Base-by-base conservation (phyloP, 2,797 vertebrate genomes). In the Morelia viridis region DNA sequence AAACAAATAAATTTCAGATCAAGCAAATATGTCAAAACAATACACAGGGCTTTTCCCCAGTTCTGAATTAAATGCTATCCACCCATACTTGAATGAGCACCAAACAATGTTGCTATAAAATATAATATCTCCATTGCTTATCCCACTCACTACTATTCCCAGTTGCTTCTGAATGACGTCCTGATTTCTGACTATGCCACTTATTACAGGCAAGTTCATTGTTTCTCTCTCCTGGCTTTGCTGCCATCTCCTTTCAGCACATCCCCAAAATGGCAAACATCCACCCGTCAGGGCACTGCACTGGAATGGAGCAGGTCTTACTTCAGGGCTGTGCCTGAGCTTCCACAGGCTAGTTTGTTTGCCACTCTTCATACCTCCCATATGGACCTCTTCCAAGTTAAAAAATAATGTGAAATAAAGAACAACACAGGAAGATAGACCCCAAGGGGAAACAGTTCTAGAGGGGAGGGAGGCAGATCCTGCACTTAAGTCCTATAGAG, bases 21-120 rank as follows among this genome's bases (percentile, higher is more conserved):
- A 89, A 96, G 91, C 61, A 92, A 94, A 95, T 90, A 94, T n/a
- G 7, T 90, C 7, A 0, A 93, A 89, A 91, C 88, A 90, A 96
- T 41, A 41, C 35, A 41, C 35, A 41, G 35, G 89, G 92, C 71
- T 35, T 76, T 76, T 41, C 71, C 71, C 71, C 35, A 76, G 8
- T 76, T 17, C 35, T 76, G 68, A 76, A 76, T 76, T 76, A 76
- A 76, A 41, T 41, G 68, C 31, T 76, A 41, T 76, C 31, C 71
- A 76, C 3, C 17, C 17, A 76, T 41, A 76, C 41, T 22, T 76
- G 71, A 76, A 76, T 41, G 35, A 19, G 71, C 35, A 76, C 22
- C 68, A 41, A 76, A 76, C 35, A 41, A 76, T 76, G 68, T 41
- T 76, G 41, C 31, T 24, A 76, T 41, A 22, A 41, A 76, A 41